phyloP scores from a whole-genome alignment of 2,888 invertebrate species.

The Metacarcinus magister region DNA sequence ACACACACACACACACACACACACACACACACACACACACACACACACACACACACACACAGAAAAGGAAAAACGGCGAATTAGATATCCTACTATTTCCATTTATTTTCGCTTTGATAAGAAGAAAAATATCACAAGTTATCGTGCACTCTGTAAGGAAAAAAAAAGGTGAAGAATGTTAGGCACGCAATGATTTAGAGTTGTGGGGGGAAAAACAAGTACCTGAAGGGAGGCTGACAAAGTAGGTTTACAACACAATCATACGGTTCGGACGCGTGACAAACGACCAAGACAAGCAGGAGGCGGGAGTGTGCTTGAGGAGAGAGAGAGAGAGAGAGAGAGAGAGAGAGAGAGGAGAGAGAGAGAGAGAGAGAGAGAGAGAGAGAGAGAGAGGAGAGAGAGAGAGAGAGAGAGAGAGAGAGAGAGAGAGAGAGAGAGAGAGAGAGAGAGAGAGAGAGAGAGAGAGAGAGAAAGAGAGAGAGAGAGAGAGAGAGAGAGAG shows the following conservation, averaged over 20 bases:
- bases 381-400: not conserved
- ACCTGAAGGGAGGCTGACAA: not conserved
- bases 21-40: too few relatives aligned
- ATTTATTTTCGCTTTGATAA: not conserved
- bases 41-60: too few relatives aligned
- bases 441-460: too few relatives aligned
- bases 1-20: too few relatives aligned
- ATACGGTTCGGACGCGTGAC: not conserved
- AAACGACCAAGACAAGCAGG: not conserved
- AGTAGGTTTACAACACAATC: not conserved
- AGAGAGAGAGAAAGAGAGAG: too few relatives aligned
- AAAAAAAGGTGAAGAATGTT: not conserved
- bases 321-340: slow-evolving; percentile 26
- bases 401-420: too few relatives aligned
- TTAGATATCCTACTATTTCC: not conserved
- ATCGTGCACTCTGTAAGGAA: not conserved
- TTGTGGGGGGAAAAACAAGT: not conserved
- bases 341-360: slow-evolving; percentile 26
- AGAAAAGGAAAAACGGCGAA: not conserved
- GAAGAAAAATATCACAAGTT: not conserved
- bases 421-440: too few relatives aligned
- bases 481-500: too few relatives aligned
- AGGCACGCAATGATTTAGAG: not conserved
- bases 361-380: slow-evolving; percentile 16
- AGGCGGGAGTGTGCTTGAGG: not conserved